A percentile compares a stretch with the other conserved stretches of the same genome.
phyloP scores from a whole-genome alignment of 2,113 vertebrate species.

The Euleptes europaea region DNA sequence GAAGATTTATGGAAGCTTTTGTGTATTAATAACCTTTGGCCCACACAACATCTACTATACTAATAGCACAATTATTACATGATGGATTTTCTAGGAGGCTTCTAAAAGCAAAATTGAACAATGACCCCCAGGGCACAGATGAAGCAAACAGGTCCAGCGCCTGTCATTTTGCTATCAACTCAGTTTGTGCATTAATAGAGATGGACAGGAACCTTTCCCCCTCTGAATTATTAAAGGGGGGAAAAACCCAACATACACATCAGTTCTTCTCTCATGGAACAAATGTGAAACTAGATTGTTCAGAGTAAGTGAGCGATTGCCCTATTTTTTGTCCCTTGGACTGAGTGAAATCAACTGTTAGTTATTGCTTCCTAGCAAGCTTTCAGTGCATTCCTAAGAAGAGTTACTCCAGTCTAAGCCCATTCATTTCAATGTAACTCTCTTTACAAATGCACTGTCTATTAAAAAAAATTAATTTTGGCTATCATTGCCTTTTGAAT shows the following conservation, averaged over 20 bases:
- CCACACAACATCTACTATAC: conserved; percentile 11
- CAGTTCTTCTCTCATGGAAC: conserved; percentile 2
- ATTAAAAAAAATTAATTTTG: background rate
- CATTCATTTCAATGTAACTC: too few species aligned
- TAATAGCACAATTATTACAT: conserved; percentile 30
- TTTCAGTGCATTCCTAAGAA: too few species aligned
- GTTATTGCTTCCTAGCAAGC: background rate
- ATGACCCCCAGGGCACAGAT: conserved; percentile 17
- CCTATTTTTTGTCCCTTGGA: rapidly evolving
- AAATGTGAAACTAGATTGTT: background rate
- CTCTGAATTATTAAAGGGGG: conserved; percentile 13
- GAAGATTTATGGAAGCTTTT: conserved; percentile 50
- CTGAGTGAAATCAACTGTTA: background rate
- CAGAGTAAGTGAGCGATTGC: conserved; percentile 16
- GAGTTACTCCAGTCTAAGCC: too few species aligned
- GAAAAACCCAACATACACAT: background rate
- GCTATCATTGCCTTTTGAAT: background rate
- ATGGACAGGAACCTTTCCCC: conserved; percentile 18
- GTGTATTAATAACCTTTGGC: conserved; percentile 29
- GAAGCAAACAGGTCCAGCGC: conserved; percentile 19
- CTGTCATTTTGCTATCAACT: conserved; percentile 31
- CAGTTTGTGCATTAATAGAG: conserved; percentile 24
- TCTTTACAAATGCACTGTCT: too few species aligned
- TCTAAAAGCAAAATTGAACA: conserved; percentile 31
- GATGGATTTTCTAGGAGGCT: conserved; percentile 34